Conservation (phyloP, 2,797 vertebrate species). For the Pygocentrus nattereri region DNA sequence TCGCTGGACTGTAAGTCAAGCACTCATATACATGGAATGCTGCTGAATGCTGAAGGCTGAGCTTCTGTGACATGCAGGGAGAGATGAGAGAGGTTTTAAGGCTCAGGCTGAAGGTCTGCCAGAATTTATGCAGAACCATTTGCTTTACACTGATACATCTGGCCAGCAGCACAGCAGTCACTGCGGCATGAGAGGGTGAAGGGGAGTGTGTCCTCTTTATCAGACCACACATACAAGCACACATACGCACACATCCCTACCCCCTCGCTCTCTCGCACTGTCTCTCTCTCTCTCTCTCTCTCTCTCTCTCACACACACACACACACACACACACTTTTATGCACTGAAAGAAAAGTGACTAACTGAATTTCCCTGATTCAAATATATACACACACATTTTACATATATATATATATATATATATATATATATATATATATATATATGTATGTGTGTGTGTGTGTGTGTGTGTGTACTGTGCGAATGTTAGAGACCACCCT, state of each 20-base stretch:
- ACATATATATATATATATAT: no score
- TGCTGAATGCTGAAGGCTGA: conserved; percentile 22
- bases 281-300: background rate
- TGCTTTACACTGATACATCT: conserved; percentile 23
- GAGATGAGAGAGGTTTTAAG: conserved; percentile 21
- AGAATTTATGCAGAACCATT: conserved; percentile 43
- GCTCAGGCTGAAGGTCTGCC: conserved; percentile 21
- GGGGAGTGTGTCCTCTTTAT: conserved; percentile 23
- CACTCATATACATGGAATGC: background rate
- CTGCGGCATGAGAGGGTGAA: conserved; percentile 29
- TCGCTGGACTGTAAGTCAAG: background rate
- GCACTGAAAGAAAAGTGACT: background rate
- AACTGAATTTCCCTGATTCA: no score
- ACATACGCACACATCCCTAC: background rate
- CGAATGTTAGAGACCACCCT: no score
- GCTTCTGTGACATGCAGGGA: conserved; percentile 24
- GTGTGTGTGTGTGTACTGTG: no score
- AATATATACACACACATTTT: no score
- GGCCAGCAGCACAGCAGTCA: conserved; percentile 38
- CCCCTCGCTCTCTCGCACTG: background rate
- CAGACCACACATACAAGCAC: conserved; percentile 8
- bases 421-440: no score
- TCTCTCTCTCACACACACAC: conserved; percentile 8
- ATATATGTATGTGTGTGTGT: no score
- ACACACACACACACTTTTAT: background rate